Base-by-base conservation (phyloP, 2,113 vertebrate species). In the Argyrosomus japonicus region DNA sequence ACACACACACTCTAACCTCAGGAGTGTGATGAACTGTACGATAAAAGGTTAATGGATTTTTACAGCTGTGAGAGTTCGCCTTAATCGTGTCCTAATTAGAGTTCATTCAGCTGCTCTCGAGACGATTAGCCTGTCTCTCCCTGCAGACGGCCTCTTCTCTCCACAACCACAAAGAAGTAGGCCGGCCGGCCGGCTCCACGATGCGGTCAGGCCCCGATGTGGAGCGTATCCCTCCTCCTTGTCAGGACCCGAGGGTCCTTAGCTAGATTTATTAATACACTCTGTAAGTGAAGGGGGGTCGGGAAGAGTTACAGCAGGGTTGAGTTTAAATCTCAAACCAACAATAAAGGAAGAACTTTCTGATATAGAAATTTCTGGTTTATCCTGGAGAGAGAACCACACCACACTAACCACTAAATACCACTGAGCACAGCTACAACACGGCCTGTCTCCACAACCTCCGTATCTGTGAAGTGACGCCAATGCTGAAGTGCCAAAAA, bases 31-130 rank as follows among this genome's bases (percentile, higher is more conserved):
- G 90, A 89, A 91, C 91, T 82, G 73, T 83, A 64, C 62, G 32
- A 84, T 89, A 84, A 86, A 88, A 91, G 92, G 91, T 91, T 93
- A 92, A 92, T 91, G 74, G 79, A 86, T 90, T 89, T 89, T 81
- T 77, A 86, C 88, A 88, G 86, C 87, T 87, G 90, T 77, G 80
- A 87, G 80, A 89, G 54, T 82, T 79, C 14, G 72, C 81, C 80
- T 21, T 90, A 86, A 91, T 87, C 85, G 72, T 58, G 60, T 74
- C 68, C 91, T 92, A 92, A 93, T 93, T 91, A 91, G 84, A 83
- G 84, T 84, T 88, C 71, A 73, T 86, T 91, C 81, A 69, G 87
- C 18, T 61, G 6, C 68, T 83, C 88, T 85, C 88, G 17, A 43
- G 32, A 84, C 82, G 84, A 86, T 89, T 82, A 81, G 57, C 89